Evolutionary conservation across 2,888 invertebrate genomes (phyloP), one percentile per base, ranked within the genome.

Genomic region (Acleris literana): DNA sequence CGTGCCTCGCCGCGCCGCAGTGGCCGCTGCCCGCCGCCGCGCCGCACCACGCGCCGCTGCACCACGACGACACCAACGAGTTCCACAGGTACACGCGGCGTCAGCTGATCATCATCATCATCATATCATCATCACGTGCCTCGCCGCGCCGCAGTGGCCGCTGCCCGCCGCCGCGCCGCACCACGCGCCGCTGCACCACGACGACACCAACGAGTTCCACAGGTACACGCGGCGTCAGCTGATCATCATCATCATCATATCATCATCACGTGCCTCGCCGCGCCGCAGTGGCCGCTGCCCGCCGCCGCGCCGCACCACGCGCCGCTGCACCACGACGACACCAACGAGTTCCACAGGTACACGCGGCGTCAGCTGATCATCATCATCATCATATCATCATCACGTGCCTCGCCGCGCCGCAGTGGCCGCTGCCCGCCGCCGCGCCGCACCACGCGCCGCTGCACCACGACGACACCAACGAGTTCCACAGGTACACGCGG

Each of bases 51-150:
- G 97, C 98, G 64, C 98, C 99, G 17, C 97, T 98, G 93, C 97
- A 98, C 85, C 95, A 98, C 0, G 99, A 99, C 85, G 99, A 99
- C 87, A 99, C 99, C 81, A 96, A 96, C 1, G 99, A 99, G 93
- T 99, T 99, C 88, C 99, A 99, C 62, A 43, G 39, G 55, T 17
- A 16, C 29, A 22, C 22, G 22, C 22, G 22, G 2, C 22, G 29
- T 7, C 29, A 2, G 6, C 29, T 7, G 6, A 1, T 29, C 7
- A 29, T 29, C 29, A 29, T 29, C 29, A 29, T 29, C 29, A 29
- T 29, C 29, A 29, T 29, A 29, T 20, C 20, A 29, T 29, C 29
- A 29, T 29, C 29, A 94, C 97, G 97, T 7, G 44, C 83, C 13
- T 96, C 96, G 16, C 97, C 98, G 16, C 94, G 20, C 49, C 49